These are phyloP conservation scores for Diabrotica balteata DNA, from an alignment of 2,888 invertebrate species.

Conservation along the genomic window DNA sequence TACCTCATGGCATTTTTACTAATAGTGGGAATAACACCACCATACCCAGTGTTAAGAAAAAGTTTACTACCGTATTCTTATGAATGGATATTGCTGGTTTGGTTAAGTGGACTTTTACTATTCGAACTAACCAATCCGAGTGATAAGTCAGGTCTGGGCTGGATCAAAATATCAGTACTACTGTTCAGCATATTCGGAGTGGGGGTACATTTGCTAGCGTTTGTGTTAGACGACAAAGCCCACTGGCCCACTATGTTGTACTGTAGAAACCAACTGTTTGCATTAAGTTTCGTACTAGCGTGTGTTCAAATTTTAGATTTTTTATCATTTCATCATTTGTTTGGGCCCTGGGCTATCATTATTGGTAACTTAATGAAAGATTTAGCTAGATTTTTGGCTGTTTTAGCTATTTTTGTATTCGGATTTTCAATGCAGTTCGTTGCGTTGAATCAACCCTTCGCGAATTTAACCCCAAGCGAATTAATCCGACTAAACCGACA, in stretches of 20 bases:
- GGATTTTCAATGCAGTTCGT: constrained; percentile 98
- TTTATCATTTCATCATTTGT: constrained; percentile 97
- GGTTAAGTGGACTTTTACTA: constrained; percentile 92
- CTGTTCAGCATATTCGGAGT: constrained; percentile 91
- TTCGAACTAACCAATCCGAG: constrained; percentile 98
- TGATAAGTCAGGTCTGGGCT: constrained; percentile 95
- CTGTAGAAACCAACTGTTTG: constrained; percentile 96
- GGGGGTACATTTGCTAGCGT: constrained; percentile 84
- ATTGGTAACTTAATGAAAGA: constrained; percentile 95
- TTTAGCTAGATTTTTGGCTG: constrained; percentile 95
- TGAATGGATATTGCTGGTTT: constrained; percentile 93
- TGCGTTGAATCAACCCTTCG: constrained; percentile 93
- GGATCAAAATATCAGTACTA: constrained; percentile 87
- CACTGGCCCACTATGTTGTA: constrained; percentile 91
- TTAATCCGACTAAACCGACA: constrained; percentile 61
- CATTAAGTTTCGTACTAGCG: constrained; percentile 91
- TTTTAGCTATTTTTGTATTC: constrained; percentile 96
- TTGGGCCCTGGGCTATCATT: constrained; percentile 99
- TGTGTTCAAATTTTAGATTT: constrained; percentile 98
- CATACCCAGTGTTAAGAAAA: constrained; percentile 81
- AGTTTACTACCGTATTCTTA: constrained; percentile 91
- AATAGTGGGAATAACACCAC: constrained; percentile 87
- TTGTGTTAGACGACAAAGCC: constrained; percentile 69
- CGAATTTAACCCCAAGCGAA: constrained; percentile 71
- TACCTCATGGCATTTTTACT: constrained; percentile 94